These are phyloP conservation scores for Andrena cerasifolii DNA, from an alignment of 1,140 invertebrate genomes.

Conservation along the genomic window DNA sequence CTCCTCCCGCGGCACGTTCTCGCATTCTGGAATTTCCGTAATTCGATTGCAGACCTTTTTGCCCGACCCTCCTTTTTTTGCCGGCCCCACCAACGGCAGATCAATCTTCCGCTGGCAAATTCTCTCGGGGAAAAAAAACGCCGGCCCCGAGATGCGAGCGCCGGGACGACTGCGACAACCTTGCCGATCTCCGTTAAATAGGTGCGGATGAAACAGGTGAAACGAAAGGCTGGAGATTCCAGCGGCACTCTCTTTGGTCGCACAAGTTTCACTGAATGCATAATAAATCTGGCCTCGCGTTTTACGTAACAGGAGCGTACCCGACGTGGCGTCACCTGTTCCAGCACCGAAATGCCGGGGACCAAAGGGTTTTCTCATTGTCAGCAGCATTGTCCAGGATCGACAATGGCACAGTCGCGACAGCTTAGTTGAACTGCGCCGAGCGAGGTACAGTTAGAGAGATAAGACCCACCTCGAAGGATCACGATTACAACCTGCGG, in stretches of 20 bases:
- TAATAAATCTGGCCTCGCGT: conserved; percentile 31
- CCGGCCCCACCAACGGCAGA: too few species aligned
- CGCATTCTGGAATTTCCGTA: conserved; percentile 32
- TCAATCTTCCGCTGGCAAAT: too few species aligned
- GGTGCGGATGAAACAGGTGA: background rate
- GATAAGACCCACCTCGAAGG: conserved; percentile 67
- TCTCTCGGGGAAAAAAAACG: too few species aligned
- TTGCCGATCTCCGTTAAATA: background rate
- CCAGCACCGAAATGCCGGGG: too few species aligned
- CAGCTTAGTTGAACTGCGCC: conserved; percentile 25
- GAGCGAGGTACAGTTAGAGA: conserved; percentile 64
- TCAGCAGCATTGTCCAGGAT: conserved; percentile 44
- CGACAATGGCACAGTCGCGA: conserved; percentile 25
- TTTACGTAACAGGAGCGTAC: conserved; percentile 23
- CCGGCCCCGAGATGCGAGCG: too few species aligned
- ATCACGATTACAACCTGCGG: conserved; percentile 65
- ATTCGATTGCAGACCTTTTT: conserved; percentile 23
- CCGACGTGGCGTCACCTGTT: background rate
- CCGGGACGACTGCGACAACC: background rate
- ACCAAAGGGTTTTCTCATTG: conserved; percentile 1
- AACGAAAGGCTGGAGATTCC: background rate
- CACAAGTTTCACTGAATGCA: conserved; percentile 34
- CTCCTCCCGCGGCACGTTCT: conserved; percentile 13
- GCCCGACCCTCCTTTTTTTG: background rate
- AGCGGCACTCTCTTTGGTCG: conserved; percentile 15